These are phyloP conservation scores for Caradrina kadenii DNA, from an alignment of 2,888 invertebrate genomes.

Conservation along the genomic window DNA sequence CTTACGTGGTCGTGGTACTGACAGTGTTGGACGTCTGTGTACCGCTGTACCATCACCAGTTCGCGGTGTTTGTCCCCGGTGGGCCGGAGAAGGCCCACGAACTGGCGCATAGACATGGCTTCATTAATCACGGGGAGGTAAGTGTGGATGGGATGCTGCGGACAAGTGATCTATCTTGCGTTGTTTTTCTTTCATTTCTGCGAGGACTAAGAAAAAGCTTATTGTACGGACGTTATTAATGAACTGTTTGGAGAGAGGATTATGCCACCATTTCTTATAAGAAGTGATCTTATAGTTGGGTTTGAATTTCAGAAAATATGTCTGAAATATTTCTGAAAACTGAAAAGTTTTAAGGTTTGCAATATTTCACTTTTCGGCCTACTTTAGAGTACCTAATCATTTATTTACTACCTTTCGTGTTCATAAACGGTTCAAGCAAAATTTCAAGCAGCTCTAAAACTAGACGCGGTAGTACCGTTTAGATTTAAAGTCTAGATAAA, in stretches of 20 bases:
- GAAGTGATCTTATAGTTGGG: slow-evolving; percentile 19
- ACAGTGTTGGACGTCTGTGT: slow-evolving; percentile 86
- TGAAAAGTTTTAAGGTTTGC: not conserved
- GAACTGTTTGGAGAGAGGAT: slow-evolving; percentile 47
- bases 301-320: slow-evolving; percentile 9
- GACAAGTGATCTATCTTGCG: slow-evolving; percentile 61
- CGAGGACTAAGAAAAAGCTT: slow-evolving; percentile 51
- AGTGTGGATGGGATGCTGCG: slow-evolving; percentile 63
- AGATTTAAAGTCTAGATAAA: slow-evolving; percentile 54
- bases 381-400: slow-evolving; percentile 11
- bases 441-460: slow-evolving; percentile 38
- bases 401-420: slow-evolving; percentile 29
- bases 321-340: not conserved
- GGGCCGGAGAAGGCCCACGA: slow-evolving; percentile 80
- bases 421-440: slow-evolving; percentile 37
- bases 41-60: slow-evolving; percentile 87
- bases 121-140: slow-evolving; percentile 88
- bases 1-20: slow-evolving; percentile 83
- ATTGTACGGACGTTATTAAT: slow-evolving; percentile 60
- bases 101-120: slow-evolving; percentile 86
- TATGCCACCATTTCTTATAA: slow-evolving; percentile 35
- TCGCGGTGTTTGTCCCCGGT: slow-evolving; percentile 73
- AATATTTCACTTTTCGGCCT: slow-evolving; percentile 7
- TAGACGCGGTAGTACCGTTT: slow-evolving; percentile 21
- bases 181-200: slow-evolving; percentile 61